Base-by-base conservation (phyloP, 2,888 invertebrate species). In the Listrodromus nycthemerus region DNA sequence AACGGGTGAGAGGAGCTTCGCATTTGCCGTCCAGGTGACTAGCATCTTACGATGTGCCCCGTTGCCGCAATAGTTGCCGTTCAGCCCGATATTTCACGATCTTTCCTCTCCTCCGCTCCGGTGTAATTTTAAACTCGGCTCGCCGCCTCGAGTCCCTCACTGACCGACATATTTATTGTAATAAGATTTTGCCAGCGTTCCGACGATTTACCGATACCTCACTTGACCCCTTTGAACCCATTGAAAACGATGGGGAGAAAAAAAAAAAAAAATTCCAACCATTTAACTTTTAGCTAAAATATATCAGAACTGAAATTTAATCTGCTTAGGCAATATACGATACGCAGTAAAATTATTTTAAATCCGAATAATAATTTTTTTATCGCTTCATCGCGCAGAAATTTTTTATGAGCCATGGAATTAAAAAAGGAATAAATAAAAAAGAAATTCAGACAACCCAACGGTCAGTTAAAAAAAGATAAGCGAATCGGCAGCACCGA, bases 141-240 rank as follows among this genome's bases (percentile, higher is more conserved):
- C 81, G 58, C 19, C 78, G 78, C 48, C 66, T 79, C 50, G 61
- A 33, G 74, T 84, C 24, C 79, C 71, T 71, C 78, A 66, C 78
- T 84, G 84, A 82, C 84, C 84, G 71, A 84, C 79, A 82, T 76
- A 84, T 81, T 84, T 84, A 79, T 81, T 79, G 24, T 84, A 84
- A 84, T 82, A 75, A 82, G 84, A 52, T 74, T 80, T 33, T 45
- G 52, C 74, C 45, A 8, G 79, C 50, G 66, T 79, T 79, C 75
- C 79, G 71, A 37, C 75, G 75, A 75, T 58, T 41, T 63, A 37
- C 58, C 58, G 33, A 45, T n/a, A 52, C 24, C 16, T 75, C 30
- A 27, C 10, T 48, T 33, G 33, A 55, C 24, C 21, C 41, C 16
- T 41, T 16, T 41, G 41, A 41, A 41, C 41, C 16, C 41, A 13